A percentile compares a stretch with the other conserved stretches of the same genome.
Evolutionary conservation across 2,113 vertebrate genomes (phyloP).

Genomic region (Malaclemys terrapin): DNA sequence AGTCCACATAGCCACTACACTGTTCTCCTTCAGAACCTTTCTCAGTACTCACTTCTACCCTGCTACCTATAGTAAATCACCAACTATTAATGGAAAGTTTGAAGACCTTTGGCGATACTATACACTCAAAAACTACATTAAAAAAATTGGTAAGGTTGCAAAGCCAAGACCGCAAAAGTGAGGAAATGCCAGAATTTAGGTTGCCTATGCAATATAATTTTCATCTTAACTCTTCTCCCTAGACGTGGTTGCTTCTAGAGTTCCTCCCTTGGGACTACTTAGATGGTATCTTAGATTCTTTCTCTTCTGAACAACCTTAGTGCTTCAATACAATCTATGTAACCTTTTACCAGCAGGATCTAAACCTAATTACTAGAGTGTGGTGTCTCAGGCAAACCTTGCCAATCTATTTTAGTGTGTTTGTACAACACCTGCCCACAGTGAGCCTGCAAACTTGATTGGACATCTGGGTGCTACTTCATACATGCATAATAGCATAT

Average conservation of each 20-base stretch:
- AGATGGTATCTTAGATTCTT: background rate
- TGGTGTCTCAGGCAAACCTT: background rate
- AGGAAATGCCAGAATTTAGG: background rate
- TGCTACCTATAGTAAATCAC: too few species aligned
- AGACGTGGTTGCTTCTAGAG: background rate
- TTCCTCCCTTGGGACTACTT: background rate
- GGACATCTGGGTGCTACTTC: background rate
- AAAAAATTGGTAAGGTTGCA: too few species aligned
- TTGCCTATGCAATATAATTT: background rate
- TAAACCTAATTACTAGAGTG: background rate
- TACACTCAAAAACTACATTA: too few species aligned
- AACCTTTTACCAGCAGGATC: background rate
- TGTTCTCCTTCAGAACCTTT: background rate
- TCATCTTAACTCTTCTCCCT: background rate
- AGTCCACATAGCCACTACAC: too few species aligned
- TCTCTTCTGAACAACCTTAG: background rate
- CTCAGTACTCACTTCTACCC: background rate
- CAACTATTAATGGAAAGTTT: too few species aligned
- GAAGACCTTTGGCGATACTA: too few species aligned
- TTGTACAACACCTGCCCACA: accelerated
- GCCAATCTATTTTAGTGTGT: background rate
- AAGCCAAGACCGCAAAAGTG: too few species aligned
- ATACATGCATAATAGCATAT: background rate
- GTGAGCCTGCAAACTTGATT: background rate
- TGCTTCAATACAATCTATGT: background rate